These are phyloP conservation scores for Cheilosia soror DNA, from an alignment of 2,888 invertebrate genomes.

Conservation along the genomic window DNA sequence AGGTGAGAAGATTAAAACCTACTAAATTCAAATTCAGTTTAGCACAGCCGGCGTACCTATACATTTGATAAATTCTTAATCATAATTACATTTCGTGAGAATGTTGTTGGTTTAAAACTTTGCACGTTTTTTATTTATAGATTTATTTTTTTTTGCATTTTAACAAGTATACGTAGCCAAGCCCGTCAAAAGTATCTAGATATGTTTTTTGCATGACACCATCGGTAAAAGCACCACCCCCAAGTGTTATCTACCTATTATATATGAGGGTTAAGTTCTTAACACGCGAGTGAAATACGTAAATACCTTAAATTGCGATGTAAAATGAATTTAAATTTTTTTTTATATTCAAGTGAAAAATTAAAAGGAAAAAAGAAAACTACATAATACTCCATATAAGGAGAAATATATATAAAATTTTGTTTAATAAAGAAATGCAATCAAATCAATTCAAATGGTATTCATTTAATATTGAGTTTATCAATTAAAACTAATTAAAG, in stretches of 20 bases:
- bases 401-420: constrained; percentile 6
- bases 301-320: constrained; percentile 34
- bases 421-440: constrained; percentile 29
- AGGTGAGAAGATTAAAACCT: constrained; percentile 2
- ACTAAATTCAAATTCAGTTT: constrained; percentile 20
- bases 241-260: not conserved
- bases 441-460: constrained; percentile 40
- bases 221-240: constrained; percentile 35
- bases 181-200: constrained; percentile 32
- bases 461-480: constrained; percentile 25
- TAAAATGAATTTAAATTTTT: constrained; percentile 8
- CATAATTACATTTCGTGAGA: constrained; percentile 19
- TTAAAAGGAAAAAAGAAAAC: not conserved
- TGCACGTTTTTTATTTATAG: constrained; percentile 16
- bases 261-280: constrained; percentile 29
- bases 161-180: constrained; percentile 24
- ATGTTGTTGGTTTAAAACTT: constrained; percentile 14
- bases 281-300: constrained; percentile 24
- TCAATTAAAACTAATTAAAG: constrained; percentile 55
- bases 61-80: constrained; percentile 4
- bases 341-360: constrained; percentile 18
- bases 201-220: constrained; percentile 56
- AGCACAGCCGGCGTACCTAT: constrained; percentile 8
- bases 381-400: not conserved
- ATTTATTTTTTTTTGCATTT: constrained; percentile 20